These are phyloP conservation scores for Nomada fabriciana DNA, from an alignment of 2,888 invertebrate species.

Conservation along the genomic window DNA sequence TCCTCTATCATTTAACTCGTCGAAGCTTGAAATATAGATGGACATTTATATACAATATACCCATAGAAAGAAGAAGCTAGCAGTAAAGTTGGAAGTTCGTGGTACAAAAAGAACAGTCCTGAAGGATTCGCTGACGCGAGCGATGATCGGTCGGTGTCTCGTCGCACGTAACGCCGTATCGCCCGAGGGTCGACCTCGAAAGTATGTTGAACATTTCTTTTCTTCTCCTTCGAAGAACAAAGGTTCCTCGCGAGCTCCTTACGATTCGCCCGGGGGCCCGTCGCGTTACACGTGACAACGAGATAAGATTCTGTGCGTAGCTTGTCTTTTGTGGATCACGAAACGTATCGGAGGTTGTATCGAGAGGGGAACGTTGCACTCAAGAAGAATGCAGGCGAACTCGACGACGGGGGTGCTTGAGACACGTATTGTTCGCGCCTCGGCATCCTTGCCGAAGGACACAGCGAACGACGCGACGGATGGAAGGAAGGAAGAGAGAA, in stretches of 20 bases:
- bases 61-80: not conserved
- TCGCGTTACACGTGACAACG: slow-evolving; percentile 54
- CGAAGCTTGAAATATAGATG: not conserved
- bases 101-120: slow-evolving; percentile 8
- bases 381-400: slow-evolving; percentile 33
- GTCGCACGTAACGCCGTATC: slow-evolving; percentile 41
- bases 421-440: slow-evolving; percentile 51
- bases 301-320: slow-evolving; percentile 45
- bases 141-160: slow-evolving; percentile 54
- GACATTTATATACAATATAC: too few species aligned
- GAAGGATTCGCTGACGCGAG: slow-evolving; percentile 35
- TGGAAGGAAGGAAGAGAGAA: not conserved
- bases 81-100: slow-evolving; percentile 15
- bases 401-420: slow-evolving; percentile 31
- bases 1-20: not conserved
- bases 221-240: slow-evolving; percentile 52
- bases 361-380: not conserved
- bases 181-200: slow-evolving; percentile 53
- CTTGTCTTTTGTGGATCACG: slow-evolving; percentile 46
- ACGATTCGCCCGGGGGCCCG: slow-evolving; percentile 54
- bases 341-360: slow-evolving; percentile 35
- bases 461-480: slow-evolving; percentile 1
- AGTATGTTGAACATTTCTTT: slow-evolving; percentile 62
- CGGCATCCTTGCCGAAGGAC: slow-evolving; percentile 42
- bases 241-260: slow-evolving; percentile 48